These are phyloP conservation scores for Goniozus legneri DNA, from an alignment of 1,140 invertebrate genomes.

Conservation along the genomic window DNA sequence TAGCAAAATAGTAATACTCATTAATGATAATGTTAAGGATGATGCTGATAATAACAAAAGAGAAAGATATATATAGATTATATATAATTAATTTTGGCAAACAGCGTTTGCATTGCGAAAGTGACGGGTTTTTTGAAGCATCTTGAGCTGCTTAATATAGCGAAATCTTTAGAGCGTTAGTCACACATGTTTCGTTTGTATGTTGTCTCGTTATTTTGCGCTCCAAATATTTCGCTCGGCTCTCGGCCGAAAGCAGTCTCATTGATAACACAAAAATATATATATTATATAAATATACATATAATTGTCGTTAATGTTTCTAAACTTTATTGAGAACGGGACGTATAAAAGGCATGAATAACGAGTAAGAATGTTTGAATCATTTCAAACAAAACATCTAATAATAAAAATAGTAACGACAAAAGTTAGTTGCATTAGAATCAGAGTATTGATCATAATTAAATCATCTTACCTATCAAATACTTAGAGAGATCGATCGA, in stretches of 20 bases:
- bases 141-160: constrained; percentile 10
- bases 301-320: constrained; percentile 45
- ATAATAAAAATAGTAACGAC: too few relatives aligned
- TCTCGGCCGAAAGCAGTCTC: constrained; percentile 12
- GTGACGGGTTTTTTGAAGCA: constrained; percentile 6
- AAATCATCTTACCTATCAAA: too few relatives aligned
- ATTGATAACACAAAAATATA: constrained; percentile 17
- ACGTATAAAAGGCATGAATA: too few relatives aligned
- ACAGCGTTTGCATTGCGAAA: not conserved
- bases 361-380: too few relatives aligned
- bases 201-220: constrained; percentile 2
- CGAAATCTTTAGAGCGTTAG: constrained; percentile 11
- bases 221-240: constrained; percentile 16
- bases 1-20: constrained; percentile 2
- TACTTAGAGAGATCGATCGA: too few relatives aligned
- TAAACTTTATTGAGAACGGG: constrained; percentile 43
- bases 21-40: not conserved
- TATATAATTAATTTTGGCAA: constrained; percentile 13
- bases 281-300: constrained; percentile 18
- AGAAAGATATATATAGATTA: constrained; percentile 21
- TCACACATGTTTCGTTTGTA: not conserved
- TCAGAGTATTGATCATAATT: too few relatives aligned
- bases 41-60: constrained; percentile 14
- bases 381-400: too few relatives aligned
- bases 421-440: too few relatives aligned